Evolutionary conservation across 2,797 vertebrate species (phyloP).

Genomic region (Anabas testudineus): DNA sequence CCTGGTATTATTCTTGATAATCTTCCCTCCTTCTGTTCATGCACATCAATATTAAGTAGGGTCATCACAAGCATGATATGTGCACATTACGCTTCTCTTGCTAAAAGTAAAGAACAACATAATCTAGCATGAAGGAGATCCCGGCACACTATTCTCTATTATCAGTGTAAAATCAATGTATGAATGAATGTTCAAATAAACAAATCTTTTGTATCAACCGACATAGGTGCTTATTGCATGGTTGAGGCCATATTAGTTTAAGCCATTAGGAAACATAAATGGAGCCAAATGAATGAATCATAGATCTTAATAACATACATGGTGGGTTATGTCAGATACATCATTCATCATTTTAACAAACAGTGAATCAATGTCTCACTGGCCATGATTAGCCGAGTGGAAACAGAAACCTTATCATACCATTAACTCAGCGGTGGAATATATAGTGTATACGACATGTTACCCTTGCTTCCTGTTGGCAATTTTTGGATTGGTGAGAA

Average conservation of each 20-base stretch:
- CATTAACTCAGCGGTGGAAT: background rate
- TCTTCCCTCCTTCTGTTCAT: constrained; percentile 19
- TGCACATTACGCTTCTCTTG: constrained; percentile 53
- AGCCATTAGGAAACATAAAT: constrained; percentile 9
- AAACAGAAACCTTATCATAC: constrained; percentile 31
- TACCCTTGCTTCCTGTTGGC: background rate
- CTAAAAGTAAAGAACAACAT: constrained; percentile 32
- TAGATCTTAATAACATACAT: constrained; percentile 4
- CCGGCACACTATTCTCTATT: background rate
- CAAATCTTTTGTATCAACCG: constrained; percentile 1
- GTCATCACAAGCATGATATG: constrained; percentile 41
- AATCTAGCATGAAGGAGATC: constrained; percentile 5
- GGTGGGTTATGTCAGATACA: constrained; percentile 3
- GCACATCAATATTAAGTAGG: constrained; percentile 64
- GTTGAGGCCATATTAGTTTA: constrained; percentile 12
- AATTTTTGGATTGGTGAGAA: constrained; percentile 4
- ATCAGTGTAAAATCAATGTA: background rate
- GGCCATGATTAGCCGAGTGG: constrained; percentile 1
- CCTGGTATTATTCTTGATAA: constrained; percentile 52
- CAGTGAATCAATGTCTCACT: constrained; percentile 20
- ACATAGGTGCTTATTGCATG: constrained; percentile 4
- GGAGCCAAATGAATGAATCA: constrained; percentile 24
- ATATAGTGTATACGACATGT: background rate
- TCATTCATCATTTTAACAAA: constrained; percentile 27
- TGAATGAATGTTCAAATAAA: constrained; percentile 14